phyloP scores from a whole-genome alignment of 2,797 vertebrate genomes.

The Loriculus beryllinus region DNA sequence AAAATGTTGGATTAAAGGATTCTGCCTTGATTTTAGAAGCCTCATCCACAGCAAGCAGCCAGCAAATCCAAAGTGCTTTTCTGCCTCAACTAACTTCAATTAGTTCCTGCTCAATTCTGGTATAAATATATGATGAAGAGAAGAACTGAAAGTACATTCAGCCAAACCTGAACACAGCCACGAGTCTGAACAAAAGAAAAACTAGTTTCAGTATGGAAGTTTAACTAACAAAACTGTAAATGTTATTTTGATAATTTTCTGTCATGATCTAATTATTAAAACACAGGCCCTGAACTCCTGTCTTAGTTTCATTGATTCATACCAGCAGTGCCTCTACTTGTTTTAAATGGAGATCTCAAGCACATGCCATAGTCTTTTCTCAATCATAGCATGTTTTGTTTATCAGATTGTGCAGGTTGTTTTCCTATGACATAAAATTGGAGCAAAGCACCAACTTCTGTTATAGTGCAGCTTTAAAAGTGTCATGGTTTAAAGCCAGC shows the following conservation, averaged over 20 bases:
- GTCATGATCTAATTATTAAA: not conserved
- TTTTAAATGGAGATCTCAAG: not conserved
- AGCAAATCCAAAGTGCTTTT: conserved; percentile 33
- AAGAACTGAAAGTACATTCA: not conserved
- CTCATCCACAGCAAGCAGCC: not conserved
- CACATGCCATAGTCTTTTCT: not conserved
- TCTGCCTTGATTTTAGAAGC: not conserved
- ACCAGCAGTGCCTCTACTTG: not conserved
- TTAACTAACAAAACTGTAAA: not conserved
- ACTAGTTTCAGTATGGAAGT: not conserved
- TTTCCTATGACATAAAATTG: not conserved
- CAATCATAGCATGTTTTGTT: not conserved
- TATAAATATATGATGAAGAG: not conserved
- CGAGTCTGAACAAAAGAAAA: not conserved
- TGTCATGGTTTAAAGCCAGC: not conserved
- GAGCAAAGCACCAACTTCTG: not conserved
- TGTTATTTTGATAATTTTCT: not conserved
- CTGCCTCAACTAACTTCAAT: conserved; percentile 49
- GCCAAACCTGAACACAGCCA: not conserved
- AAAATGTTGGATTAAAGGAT: conserved; percentile 29
- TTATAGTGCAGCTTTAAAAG: not conserved
- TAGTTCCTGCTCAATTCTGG: not conserved
- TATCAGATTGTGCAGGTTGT: not conserved
- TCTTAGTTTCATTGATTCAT: not conserved
- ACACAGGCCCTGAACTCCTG: not conserved